Evolutionary conservation across 2,888 invertebrate species (phyloP), one percentile per base, ranked within the genome.

Genomic region (Auanema freiburgensis): DNA sequence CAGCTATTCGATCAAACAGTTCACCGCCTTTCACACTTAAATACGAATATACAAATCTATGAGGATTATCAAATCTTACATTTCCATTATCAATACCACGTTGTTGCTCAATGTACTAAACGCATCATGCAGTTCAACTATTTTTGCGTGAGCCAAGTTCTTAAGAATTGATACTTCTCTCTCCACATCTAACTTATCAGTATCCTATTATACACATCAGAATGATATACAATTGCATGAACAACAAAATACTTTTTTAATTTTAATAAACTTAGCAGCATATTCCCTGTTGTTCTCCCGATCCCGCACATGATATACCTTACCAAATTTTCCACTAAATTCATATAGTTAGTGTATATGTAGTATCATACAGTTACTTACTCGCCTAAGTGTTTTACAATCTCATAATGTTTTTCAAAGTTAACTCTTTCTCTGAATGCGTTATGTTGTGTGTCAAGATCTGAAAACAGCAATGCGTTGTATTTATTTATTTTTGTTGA

Each of bases 61-160:
- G 42, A 46, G 43, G 57, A 57, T 33, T 3, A 33, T 33, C 57
- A 42, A 5, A 49, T 90, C 93, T 91, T 87, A 99, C 98, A 98
- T 88, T 89, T 98, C 98, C 72, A 97, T 88, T 74, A 98, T 91
- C 79, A 99, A 92, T 86, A 94, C 93, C 90, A 97, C 94, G 84
- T 92, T 91, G 71, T 89, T 88, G 86, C 90, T 90, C 71, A 88
- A 83, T 62, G 86, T 89, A 86, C 95, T 95, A 85, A 93, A 96
- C 12, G 96, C 94, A 83, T 97, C 98, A 85, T 95, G 98, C 51
- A 99, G 89, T 85, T 97, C 97, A 80, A 97, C 92, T 56, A 99
- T 90, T 71, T 95, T 87, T 40, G 94, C 94, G 87, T 98, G 97
- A 81, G 94, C 91, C 61, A 98, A 88, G 72, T 90, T 87, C 83